Evolutionary conservation across 2,113 vertebrate genomes (phyloP), one percentile per base, ranked within the genome.

Genomic region (Physeter macrocephalus): DNA sequence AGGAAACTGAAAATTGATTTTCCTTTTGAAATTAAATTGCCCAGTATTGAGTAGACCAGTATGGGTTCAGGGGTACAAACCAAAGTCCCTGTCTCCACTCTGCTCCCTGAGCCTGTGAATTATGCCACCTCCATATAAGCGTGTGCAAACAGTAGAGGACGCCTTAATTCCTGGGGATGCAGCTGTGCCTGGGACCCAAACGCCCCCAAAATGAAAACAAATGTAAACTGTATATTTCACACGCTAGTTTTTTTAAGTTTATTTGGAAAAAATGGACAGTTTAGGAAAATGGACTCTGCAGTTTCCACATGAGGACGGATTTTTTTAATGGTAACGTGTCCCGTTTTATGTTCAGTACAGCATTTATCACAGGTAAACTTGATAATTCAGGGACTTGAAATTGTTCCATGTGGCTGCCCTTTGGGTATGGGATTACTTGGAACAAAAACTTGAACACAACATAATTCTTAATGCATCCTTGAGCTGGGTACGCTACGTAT

Each of bases 401-500:
- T 90, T 81, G 74, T 39, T 72, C 52, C 71, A 46, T 46, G 74
- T 92, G 92, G 54, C 74, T 46, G 15, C 59, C 52, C 92, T 94
- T 64, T 62, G 49, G 81, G 78, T 94, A 74, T 27, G 64, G 41
- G 94, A 96, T 97, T 62, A 81, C 82, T 88, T 95, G 78, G 39
- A 93, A 67, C 39, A 49, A 36, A 87, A 62, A 71, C 52, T 86
- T 90, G 21, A 96, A 82, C 59, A 43, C 54, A 87, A 2, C 5
- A 0, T 93, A 88, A 84, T 94, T 89, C 18, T 93, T 88, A 81
- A 82, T 21, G n/a, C 27, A n/a, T 66, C 66, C 15, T 29, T 29
- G 71, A 94, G 62, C 78, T 69, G 54, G 31, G 21, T 39, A 72
- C 20, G 85, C 66, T 90, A 1, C 74, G 72, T 78, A 41, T 90